Conservation (phyloP, 2,888 invertebrate genomes). For the Calephelis perditalis region DNA sequence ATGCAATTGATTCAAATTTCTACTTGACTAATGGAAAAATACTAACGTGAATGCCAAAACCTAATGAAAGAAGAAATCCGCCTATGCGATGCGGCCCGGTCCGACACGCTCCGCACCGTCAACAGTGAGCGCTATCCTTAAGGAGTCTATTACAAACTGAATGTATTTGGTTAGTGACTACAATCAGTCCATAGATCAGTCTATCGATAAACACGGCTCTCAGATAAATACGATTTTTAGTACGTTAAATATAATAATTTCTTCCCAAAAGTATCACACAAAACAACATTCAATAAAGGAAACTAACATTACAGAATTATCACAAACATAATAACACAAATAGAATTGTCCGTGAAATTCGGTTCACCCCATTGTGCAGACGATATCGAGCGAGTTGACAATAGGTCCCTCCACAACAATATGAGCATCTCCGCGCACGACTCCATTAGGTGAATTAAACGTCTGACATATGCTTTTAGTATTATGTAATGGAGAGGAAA, state of each 20-base stretch:
- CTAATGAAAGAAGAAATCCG: no score
- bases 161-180: no score
- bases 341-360: conserved; percentile 15
- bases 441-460: conserved; percentile 60
- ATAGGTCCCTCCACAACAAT: conserved; percentile 31
- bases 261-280: not conserved
- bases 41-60: no score
- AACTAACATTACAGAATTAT: conserved; percentile 12
- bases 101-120: no score
- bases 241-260: not conserved
- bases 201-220: no score
- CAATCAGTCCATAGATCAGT: no score
- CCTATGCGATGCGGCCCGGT: no score
- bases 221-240: no score
- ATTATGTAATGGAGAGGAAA: conserved; percentile 21
- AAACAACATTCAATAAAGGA: conserved; percentile 5
- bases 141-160: no score
- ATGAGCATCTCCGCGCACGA: conserved; percentile 39
- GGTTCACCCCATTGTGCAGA: conserved; percentile 19
- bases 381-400: conserved; percentile 27
- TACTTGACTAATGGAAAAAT: no score
- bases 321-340: conserved; percentile 15
- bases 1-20: no score
- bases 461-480: conserved; percentile 34
- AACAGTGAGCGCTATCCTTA: no score